Evolutionary conservation across 2,113 vertebrate genomes (phyloP).

Genomic region (Myiopsitta monachus): DNA sequence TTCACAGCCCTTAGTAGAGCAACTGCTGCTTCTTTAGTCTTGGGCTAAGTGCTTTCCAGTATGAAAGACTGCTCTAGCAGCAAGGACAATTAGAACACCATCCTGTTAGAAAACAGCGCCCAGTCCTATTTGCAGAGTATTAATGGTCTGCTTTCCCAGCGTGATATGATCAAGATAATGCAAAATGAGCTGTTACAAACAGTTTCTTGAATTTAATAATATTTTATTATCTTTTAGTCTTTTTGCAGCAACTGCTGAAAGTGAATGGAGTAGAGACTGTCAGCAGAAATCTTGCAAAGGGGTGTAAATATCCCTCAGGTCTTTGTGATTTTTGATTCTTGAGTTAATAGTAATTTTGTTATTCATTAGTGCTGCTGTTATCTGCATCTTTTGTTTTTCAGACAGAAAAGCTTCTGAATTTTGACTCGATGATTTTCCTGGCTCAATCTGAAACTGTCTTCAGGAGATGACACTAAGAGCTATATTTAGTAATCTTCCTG

Average conservation of each 20-base stretch:
- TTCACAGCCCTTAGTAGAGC: constrained; percentile 1
- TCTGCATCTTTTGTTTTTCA: background rate
- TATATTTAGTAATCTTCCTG: background rate
- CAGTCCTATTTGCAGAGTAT: constrained; percentile 28
- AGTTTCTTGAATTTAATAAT: background rate
- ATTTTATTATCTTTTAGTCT: background rate
- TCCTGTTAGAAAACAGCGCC: constrained; percentile 58
- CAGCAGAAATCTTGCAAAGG: background rate
- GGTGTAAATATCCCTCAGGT: background rate
- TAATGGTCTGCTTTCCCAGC: constrained; percentile 39
- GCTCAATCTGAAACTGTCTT: background rate
- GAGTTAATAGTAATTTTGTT: background rate
- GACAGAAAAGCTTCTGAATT: background rate
- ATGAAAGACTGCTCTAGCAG: constrained; percentile 27
- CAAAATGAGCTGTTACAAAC: constrained; percentile 1
- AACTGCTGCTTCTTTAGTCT: constrained; percentile 16
- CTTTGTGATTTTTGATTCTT: background rate
- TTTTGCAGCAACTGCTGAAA: background rate
- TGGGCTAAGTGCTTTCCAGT: constrained; percentile 12
- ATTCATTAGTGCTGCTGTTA: background rate
- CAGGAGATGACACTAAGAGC: background rate
- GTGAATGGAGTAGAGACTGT: background rate
- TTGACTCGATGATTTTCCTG: background rate
- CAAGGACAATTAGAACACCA: constrained; percentile 50
- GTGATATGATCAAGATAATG: background rate